phyloP scores from a whole-genome alignment of 2,797 vertebrate genomes.

The Eulemur coronatus region DNA sequence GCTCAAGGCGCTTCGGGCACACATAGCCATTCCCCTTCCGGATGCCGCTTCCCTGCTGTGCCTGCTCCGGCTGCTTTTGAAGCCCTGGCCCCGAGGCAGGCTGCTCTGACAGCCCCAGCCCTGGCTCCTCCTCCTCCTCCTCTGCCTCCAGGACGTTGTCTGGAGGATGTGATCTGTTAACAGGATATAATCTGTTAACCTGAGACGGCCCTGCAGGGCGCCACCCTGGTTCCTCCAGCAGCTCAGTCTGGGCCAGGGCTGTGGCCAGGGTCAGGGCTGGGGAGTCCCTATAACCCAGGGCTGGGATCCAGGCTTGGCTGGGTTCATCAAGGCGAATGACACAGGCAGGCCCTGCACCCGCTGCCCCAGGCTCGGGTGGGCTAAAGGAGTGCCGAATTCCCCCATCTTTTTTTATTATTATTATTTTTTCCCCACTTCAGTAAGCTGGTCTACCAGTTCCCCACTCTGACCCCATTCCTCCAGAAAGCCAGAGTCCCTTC shows the following conservation, averaged over 20 bases:
- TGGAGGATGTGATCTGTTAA: too few relatives aligned
- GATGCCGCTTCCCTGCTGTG: background rate
- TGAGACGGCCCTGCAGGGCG: fast-evolving
- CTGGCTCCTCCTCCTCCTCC: background rate
- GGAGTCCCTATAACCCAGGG: background rate
- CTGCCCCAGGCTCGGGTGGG: background rate
- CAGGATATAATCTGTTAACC: background rate
- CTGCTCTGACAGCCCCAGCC: background rate
- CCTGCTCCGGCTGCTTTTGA: background rate
- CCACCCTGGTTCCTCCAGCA: background rate
- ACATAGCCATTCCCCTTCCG: background rate
- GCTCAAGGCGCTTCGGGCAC: background rate
- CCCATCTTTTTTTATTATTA: background rate
- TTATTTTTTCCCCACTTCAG: background rate
- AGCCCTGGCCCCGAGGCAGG: background rate
- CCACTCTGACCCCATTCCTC: background rate
- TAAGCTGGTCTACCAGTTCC: background rate
- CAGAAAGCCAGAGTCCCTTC: background rate
- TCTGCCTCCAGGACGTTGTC: too few relatives aligned
- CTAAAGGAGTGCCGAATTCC: background rate
- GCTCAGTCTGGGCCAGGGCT: background rate
- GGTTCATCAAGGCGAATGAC: background rate
- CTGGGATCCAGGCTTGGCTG: background rate
- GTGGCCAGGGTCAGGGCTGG: background rate
- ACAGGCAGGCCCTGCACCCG: background rate